Base-by-base conservation (phyloP, 2,113 vertebrate genomes). In the Boulengeromyrus knoepffleri region DNA sequence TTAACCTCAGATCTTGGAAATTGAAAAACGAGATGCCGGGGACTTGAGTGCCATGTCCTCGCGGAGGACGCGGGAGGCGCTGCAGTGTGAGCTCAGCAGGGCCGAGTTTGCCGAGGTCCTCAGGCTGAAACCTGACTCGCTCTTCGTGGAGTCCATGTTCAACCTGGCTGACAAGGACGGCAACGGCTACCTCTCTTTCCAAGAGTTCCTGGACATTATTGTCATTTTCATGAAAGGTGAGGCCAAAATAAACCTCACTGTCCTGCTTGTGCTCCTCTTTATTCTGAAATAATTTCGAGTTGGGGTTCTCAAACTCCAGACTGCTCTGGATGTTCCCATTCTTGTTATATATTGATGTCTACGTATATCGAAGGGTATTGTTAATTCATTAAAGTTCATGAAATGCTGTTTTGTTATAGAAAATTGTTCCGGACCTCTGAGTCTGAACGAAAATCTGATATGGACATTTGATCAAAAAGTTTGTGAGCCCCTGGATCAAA, bases 141-240 rank as follows among this genome's bases (percentile, higher is more conserved):
- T 97, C 88, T 99, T 99, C 89, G 97, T 99, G 91, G 97, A 99
- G 52, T 97, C 97, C 93, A 99, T 99, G 98, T 99, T 99, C 93
- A 97, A 97, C 0, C 92, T 98, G 39, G 98, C 98, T 0, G 99
- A 99, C 94, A 98, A 98, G 93, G 99, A 99, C 0, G 95, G 97
- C 89, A 99, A 99, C 0, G 98, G 99, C 15, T 99, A 99, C 95
- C 95, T 99, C 91, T 99, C 98, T 88, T 98, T 99, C 93, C 95
- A 97, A 85, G 99, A 99, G 93, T 99, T 99, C 91, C 94, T 99
- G 45, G 97, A 99, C 90, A 97, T 99, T 91, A 94, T 99, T n/a
- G 97, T 97, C 89, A 96, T 98, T 93, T 99, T 99, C 93, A 98
- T 99, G 97, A 99, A 97, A 97, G 99, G 99, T 99, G 92, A 91